Evolutionary conservation across 2,797 vertebrate genomes (phyloP).

Genomic region (Darevskia nairensis): DNA sequence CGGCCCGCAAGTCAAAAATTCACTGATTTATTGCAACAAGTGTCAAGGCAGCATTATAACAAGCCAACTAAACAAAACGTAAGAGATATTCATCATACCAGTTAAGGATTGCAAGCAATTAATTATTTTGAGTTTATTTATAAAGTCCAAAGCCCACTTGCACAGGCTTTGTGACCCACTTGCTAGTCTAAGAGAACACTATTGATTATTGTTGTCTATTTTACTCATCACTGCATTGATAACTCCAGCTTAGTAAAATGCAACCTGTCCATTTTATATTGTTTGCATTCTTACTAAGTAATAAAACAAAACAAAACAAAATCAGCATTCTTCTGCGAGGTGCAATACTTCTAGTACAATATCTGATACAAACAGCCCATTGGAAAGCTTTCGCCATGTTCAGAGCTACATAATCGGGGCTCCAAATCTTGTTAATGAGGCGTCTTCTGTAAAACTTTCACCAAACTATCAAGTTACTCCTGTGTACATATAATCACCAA

Average conservation of each 20-base stretch:
- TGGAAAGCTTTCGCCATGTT: constrained; percentile 49
- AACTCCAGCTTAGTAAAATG: constrained; percentile 33
- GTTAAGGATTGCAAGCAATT: no score
- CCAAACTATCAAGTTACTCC: constrained; percentile 50
- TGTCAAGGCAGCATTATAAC: no score
- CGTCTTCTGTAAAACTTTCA: constrained; percentile 61
- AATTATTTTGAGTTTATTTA: no score
- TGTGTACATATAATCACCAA: constrained; percentile 33
- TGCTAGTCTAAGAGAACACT: constrained; percentile 38
- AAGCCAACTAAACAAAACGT: no score
- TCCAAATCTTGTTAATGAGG: constrained; percentile 45
- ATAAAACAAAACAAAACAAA: constrained; percentile 26
- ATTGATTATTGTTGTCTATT: constrained; percentile 65
- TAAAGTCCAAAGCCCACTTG: no score
- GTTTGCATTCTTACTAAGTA: constrained; percentile 9
- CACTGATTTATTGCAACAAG: no score
- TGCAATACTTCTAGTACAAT: neutral
- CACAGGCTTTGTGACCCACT: no score
- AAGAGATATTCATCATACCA: no score
- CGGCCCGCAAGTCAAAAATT: no score
- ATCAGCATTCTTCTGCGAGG: neutral
- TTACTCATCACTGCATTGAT: constrained; percentile 64
- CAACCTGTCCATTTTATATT: constrained; percentile 44
- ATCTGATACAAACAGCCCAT: constrained; percentile 30
- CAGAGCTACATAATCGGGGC: constrained; percentile 28